These are phyloP conservation scores for Sander vitreus DNA, from an alignment of 2,113 vertebrate genomes.

Conservation along the genomic window DNA sequence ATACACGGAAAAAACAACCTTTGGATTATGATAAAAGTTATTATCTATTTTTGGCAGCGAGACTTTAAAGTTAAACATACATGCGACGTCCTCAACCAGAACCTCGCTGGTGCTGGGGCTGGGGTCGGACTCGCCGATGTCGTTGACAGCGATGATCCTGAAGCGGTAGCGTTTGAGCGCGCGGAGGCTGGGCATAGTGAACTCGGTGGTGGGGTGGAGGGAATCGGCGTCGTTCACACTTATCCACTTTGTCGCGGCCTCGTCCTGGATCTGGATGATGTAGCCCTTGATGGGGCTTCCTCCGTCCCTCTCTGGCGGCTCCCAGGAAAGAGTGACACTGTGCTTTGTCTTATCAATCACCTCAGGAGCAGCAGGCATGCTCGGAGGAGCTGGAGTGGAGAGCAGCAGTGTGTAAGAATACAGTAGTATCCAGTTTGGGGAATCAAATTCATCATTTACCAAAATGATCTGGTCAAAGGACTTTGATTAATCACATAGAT, in stretches of 20 bases:
- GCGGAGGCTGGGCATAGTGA: conserved; percentile 91
- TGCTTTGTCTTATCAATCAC: conserved; percentile 94
- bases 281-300: conserved; percentile 98
- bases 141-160: conserved; percentile 96
- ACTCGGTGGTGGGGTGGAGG: conserved; percentile 90
- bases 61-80: conserved; percentile 76
- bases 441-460: not conserved
- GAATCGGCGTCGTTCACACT: conserved; percentile 92
- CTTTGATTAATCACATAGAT: not conserved
- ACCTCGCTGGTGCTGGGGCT: conserved; percentile 93
- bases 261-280: conserved; percentile 96
- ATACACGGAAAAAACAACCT: too few species aligned
- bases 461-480: not conserved
- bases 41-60: not conserved
- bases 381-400: conserved; percentile 88
- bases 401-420: not conserved
- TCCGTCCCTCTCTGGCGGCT: conserved; percentile 93
- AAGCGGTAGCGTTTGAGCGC: conserved; percentile 95
- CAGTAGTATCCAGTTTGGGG: not conserved
- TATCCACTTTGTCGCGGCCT: conserved; percentile 91
- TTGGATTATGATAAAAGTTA: not conserved
- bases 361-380: conserved; percentile 92
- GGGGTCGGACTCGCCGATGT: conserved; percentile 96
- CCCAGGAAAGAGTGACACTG: conserved; percentile 93
- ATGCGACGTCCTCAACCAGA: conserved; percentile 90